These are phyloP conservation scores for Thalpophila matura DNA, from an alignment of 2,888 invertebrate genomes.

Conservation along the genomic window DNA sequence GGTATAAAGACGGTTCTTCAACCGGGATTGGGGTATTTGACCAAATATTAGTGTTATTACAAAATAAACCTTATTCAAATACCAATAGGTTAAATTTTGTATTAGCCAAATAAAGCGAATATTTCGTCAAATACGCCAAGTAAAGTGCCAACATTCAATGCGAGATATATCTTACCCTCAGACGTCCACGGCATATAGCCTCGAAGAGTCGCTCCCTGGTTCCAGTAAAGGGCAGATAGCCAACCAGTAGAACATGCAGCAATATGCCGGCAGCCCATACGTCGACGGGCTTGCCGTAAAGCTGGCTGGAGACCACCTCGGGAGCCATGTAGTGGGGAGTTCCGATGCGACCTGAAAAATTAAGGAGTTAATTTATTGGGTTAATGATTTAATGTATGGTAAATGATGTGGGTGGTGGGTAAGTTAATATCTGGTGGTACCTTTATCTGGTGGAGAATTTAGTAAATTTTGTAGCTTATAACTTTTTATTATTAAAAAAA, in stretches of 20 bases:
- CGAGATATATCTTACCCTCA: slow-evolving; percentile 91
- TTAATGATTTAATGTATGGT: no score
- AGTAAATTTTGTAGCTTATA: no score
- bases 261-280: slow-evolving; percentile 99
- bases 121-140: no score
- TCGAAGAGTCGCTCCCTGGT: slow-evolving; percentile 98
- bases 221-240: slow-evolving; percentile 98
- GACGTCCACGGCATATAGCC: slow-evolving; percentile 96
- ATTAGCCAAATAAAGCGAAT: no score
- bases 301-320: slow-evolving; percentile 97
- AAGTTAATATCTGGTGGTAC: slow-evolving; percentile 7
- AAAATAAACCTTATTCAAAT: no score
- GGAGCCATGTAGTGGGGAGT: slow-evolving; percentile 99
- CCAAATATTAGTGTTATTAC: no score
- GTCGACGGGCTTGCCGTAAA: slow-evolving; percentile 98
- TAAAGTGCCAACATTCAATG: neutral
- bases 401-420: neutral
- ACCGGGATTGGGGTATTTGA: no score
- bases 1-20: no score
- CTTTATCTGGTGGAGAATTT: neutral
- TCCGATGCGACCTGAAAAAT: slow-evolving; percentile 95
- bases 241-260: slow-evolving; percentile 97
- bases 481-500: no score
- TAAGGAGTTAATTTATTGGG: neutral
- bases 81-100: no score